Percentiles rank a stretch among this genome's conserved stretches.
Conservation (phyloP, 2,797 vertebrate genomes). For the Enteromius afrohamiltoni region DNA sequence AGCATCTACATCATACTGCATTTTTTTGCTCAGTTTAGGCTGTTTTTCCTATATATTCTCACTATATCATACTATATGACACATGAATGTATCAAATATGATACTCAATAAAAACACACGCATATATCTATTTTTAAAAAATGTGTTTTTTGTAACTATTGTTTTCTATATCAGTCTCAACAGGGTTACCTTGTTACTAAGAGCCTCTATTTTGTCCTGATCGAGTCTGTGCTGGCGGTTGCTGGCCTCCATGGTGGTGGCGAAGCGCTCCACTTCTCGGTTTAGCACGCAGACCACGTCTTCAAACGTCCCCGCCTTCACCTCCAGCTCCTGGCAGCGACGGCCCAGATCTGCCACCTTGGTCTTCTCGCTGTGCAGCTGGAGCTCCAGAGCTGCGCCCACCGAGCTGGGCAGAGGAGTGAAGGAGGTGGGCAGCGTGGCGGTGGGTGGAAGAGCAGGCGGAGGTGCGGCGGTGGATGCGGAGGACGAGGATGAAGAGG, state of each 20-base stretch:
- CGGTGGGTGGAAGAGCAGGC: neutral
- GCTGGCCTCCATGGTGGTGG: constrained; percentile 87
- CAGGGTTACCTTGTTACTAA: constrained; percentile 86
- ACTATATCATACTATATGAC: neutral
- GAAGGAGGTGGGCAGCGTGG: constrained; percentile 72
- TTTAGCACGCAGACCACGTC: constrained; percentile 96
- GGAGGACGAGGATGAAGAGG: constrained; percentile 26
- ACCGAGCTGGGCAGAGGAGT: constrained; percentile 75
- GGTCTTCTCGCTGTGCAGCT: constrained; percentile 79
- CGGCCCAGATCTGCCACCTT: constrained; percentile 80
- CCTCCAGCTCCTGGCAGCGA: constrained; percentile 86
- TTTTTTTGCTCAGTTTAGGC: neutral
- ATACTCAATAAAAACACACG: neutral
- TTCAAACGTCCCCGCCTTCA: constrained; percentile 90
- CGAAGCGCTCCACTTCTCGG: constrained; percentile 89
- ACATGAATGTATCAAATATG: neutral
- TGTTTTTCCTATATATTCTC: neutral
- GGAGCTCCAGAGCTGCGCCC: constrained; percentile 76
- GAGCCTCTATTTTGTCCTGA: constrained; percentile 92
- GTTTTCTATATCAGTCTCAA: neutral
- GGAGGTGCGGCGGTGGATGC: neutral
- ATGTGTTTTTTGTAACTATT: neutral
- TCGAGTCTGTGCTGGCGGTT: constrained; percentile 89
- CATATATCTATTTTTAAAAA: too few species aligned
- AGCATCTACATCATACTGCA: neutral